Evolutionary conservation across 1,140 invertebrate species (phyloP).

Genomic region (Colletes latitarsis): DNA sequence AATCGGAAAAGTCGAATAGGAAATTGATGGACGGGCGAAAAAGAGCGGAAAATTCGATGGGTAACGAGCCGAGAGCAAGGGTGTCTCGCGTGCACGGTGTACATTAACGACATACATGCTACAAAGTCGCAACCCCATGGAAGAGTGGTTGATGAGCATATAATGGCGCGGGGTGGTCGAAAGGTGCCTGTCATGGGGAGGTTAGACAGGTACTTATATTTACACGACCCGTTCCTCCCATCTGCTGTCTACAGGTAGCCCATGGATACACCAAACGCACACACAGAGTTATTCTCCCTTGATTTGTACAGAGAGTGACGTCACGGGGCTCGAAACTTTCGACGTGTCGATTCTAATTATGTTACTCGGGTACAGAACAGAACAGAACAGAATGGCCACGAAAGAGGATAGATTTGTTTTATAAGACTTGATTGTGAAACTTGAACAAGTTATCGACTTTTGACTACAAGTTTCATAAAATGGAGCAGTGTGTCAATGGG

Average conservation of each 20-base stretch:
- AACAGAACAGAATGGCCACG: too few relatives aligned
- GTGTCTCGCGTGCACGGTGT: conserved; percentile 47
- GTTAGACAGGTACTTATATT: conserved; percentile 71
- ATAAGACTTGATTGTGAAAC: too few relatives aligned
- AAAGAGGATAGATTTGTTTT: too few relatives aligned
- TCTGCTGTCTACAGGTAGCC: conserved; percentile 62
- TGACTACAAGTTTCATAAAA: too few relatives aligned
- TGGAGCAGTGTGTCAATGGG: too few relatives aligned
- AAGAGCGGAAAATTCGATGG: not conserved
- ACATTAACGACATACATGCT: conserved; percentile 61
- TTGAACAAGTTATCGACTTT: too few relatives aligned
- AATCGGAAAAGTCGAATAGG: too few relatives aligned
- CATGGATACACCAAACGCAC: not conserved
- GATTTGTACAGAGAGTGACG: not conserved
- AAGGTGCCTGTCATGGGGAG: conserved; percentile 50
- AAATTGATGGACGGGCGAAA: not conserved
- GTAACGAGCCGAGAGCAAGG: conserved; percentile 1
- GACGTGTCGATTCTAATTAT: too few relatives aligned
- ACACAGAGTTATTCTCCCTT: not conserved
- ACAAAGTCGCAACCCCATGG: conserved; percentile 56
- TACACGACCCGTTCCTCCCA: conserved; percentile 67
- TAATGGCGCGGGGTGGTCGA: conserved; percentile 65
- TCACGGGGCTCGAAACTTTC: not conserved
- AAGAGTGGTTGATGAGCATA: conserved; percentile 71
- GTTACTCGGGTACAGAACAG: too few relatives aligned